Evolutionary conservation across 1,140 invertebrate species (phyloP).

Genomic region (Scaptomyza pallida): DNA sequence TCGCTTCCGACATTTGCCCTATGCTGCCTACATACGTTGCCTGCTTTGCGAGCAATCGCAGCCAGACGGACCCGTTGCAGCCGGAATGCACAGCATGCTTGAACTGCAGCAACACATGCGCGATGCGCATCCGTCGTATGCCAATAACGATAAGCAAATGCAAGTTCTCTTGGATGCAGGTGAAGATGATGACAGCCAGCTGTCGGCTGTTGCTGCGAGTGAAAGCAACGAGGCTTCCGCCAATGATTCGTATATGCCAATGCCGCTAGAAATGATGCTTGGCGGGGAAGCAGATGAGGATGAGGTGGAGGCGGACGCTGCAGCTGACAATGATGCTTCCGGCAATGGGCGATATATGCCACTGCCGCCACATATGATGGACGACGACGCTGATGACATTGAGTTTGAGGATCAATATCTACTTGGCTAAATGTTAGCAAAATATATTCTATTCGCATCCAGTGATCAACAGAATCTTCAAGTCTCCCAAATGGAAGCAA

Average conservation of each 20-base stretch:
- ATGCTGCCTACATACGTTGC: slow-evolving; percentile 70
- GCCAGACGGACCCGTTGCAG: slow-evolving; percentile 10
- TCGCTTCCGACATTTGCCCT: slow-evolving; percentile 69
- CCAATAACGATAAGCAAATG: slow-evolving; percentile 31
- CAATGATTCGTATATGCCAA: neutral
- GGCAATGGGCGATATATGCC: slow-evolving; percentile 61
- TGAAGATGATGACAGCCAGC: slow-evolving; percentile 12
- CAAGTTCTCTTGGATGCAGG: slow-evolving; percentile 37
- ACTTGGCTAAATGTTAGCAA: slow-evolving; percentile 48
- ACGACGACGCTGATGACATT: slow-evolving; percentile 51
- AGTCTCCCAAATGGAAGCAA: slow-evolving; percentile 14
- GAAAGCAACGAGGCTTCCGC: neutral
- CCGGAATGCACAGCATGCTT: slow-evolving; percentile 48
- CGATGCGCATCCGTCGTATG: slow-evolving; percentile 33
- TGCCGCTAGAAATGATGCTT: slow-evolving; percentile 15
- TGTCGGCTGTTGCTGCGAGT: too few species aligned
- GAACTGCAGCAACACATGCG: slow-evolving; percentile 66
- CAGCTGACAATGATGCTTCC: slow-evolving; percentile 7
- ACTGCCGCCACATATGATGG: slow-evolving; percentile 64
- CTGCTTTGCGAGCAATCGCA: slow-evolving; percentile 47
- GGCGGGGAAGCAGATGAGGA: slow-evolving; percentile 40
- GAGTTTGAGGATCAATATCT: slow-evolving; percentile 73
- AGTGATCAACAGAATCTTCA: slow-evolving; percentile 29
- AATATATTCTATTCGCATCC: slow-evolving; percentile 1
- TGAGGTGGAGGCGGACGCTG: neutral